Evolutionary conservation across 2,888 invertebrate species (phyloP), one percentile per base, ranked within the genome.

Genomic region (Rapana venosa): DNA sequence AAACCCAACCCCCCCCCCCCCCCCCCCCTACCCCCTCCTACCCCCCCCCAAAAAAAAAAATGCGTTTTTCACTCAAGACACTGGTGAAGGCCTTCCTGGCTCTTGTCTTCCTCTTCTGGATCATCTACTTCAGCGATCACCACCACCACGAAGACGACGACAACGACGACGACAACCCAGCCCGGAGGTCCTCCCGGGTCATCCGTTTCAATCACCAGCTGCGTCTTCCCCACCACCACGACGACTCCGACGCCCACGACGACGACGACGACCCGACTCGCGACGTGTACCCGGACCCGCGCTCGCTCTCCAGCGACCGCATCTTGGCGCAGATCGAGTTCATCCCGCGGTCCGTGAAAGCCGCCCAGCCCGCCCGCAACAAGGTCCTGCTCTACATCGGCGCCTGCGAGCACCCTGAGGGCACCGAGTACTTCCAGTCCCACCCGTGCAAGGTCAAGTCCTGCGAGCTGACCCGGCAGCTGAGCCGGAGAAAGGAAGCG

Each of bases 401-500:
- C 93, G 5, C 91, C 92, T 22, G 94, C 93, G 93, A 91, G 91
- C 20, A 90, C 94, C 1, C 92, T 58, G 87, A 86, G 20, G 97
- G 98, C 0, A 97, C 97, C 84, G 97, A 97, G 47, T 97, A 97
- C 92, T 98, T 98, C 96, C 94, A 97, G 92, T 97, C 97, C 92
- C 97, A 97, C 93, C 97, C 98, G 93, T 99, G 99, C 96, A 98
- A 98, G 0, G 98, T 99, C 26, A 98, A 97, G 95, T 97, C 98
- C 6, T 99, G 99, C 96, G 97, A 97, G 32, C 97, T 99, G 90
- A 98, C 98, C 0, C 97, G 97, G 0, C 97, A 98, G 94, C 97
- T 98, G 15, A 97, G 97, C 86, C 97, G 97, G 93, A 97, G 98
- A 0, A 96, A 96, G 74, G 97, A 97, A 15, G 98, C 98, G 0